Conservation (phyloP, 2,113 vertebrate genomes). For the Rhegmatorhina hoffmannsi region DNA sequence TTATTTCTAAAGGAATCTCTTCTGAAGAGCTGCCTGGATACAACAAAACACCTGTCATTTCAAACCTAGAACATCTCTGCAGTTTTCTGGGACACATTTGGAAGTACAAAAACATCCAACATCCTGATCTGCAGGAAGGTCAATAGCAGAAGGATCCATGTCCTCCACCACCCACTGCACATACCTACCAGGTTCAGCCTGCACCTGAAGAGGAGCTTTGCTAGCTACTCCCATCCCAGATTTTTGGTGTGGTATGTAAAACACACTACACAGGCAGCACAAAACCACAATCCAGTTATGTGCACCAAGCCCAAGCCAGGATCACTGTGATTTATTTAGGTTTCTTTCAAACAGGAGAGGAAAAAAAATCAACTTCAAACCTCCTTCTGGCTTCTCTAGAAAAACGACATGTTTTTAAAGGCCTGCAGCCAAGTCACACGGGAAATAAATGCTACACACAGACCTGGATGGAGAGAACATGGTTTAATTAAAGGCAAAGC, state of each 20-base stretch:
- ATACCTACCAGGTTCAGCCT: not conserved
- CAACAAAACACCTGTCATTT: not conserved
- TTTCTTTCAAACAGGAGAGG: not conserved
- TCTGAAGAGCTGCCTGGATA: not conserved
- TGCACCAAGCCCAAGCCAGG: not conserved
- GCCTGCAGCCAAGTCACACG: not conserved
- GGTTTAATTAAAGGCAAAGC: conserved; percentile 92
- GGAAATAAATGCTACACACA: conserved; percentile 55
- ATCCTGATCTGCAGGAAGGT: not conserved
- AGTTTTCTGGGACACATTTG: not conserved
- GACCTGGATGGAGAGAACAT: conserved; percentile 84
- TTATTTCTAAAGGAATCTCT: not conserved
- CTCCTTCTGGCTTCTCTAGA: not conserved
- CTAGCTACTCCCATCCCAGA: not conserved
- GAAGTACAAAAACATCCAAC: not conserved
- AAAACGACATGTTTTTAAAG: not conserved
- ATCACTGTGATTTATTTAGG: not conserved
- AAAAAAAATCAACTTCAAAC: not conserved
- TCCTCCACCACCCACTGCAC: not conserved
- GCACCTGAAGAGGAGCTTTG: not conserved
- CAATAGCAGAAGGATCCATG: not conserved
- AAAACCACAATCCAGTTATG: not conserved
- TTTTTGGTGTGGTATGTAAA: not conserved
- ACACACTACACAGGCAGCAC: not conserved
- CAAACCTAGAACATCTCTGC: not conserved